phyloP scores from a whole-genome alignment of 2,797 vertebrate species.

The Paguma larvata region DNA sequence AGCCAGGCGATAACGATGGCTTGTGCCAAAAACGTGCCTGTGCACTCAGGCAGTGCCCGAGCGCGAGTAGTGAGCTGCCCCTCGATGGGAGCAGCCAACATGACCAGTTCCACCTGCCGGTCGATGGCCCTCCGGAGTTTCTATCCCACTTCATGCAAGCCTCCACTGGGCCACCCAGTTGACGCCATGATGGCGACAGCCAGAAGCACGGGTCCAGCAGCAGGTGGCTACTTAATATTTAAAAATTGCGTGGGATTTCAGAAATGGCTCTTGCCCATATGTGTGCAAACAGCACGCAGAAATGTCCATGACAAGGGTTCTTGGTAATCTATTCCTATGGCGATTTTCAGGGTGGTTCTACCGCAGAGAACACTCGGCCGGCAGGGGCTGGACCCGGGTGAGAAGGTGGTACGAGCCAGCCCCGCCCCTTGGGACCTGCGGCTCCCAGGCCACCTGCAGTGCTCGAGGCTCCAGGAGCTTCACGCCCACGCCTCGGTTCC shows the following conservation, averaged over 20 bases:
- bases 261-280: neutral
- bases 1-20: neutral
- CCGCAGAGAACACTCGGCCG: neutral
- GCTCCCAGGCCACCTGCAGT: neutral
- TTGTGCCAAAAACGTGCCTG: no score
- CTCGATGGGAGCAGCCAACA: fast-evolving
- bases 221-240: neutral
- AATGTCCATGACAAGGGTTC: fast-evolving
- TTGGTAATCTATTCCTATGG: fast-evolving
- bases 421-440: no score
- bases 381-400: neutral
- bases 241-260: neutral
- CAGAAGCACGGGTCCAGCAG: fast-evolving
- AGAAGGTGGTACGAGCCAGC: neutral
- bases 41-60: neutral
- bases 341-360: neutral
- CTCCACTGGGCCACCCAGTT: neutral
- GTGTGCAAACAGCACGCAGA: neutral
- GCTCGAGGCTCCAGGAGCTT: fast-evolving
- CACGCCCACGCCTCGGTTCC: fast-evolving
- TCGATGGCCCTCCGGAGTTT: no score
- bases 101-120: neutral
- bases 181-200: no score
- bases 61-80: neutral
- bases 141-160: neutral